phyloP scores from a whole-genome alignment of 37 sponge, comb jelly and placozoan genomes.

The Mnemiopsis leidyi region DNA sequence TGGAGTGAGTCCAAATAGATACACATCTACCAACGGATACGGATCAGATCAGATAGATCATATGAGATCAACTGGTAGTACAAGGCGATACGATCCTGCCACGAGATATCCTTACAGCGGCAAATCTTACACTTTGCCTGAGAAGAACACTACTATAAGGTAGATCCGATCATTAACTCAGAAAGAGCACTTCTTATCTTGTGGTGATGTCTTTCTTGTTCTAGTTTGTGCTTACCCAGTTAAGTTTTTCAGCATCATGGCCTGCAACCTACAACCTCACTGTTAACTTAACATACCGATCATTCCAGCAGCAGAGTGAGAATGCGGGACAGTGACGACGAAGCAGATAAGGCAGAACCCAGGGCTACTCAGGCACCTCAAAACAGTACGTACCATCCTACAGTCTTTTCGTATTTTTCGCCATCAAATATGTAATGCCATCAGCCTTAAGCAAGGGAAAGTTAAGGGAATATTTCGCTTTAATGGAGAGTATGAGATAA shows the following conservation, averaged over 20 bases:
- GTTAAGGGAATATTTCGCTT: too few relatives aligned
- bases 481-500: too few relatives aligned
- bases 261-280: too few relatives aligned
- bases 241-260: too few relatives aligned
- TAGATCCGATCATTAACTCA: too few relatives aligned
- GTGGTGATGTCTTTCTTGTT: too few relatives aligned
- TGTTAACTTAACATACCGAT: too few relatives aligned
- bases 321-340: conserved; percentile 20
- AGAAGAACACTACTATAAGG: neutral
- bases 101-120: neutral
- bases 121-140: neutral
- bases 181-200: too few relatives aligned
- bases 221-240: too few relatives aligned
- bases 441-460: too few relatives aligned
- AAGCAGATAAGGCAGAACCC: neutral
- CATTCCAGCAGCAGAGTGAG: neutral
- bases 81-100: neutral
- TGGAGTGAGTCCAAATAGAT: neutral
- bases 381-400: conserved; percentile 21
- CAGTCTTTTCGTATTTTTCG: too few relatives aligned
- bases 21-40: neutral
- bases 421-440: too few relatives aligned
- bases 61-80: neutral
- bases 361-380: conserved; percentile 27
- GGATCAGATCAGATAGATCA: neutral